Conservation (phyloP, 53 echinoderm and acorn worm species). For the Pentamera pediparva region DNA sequence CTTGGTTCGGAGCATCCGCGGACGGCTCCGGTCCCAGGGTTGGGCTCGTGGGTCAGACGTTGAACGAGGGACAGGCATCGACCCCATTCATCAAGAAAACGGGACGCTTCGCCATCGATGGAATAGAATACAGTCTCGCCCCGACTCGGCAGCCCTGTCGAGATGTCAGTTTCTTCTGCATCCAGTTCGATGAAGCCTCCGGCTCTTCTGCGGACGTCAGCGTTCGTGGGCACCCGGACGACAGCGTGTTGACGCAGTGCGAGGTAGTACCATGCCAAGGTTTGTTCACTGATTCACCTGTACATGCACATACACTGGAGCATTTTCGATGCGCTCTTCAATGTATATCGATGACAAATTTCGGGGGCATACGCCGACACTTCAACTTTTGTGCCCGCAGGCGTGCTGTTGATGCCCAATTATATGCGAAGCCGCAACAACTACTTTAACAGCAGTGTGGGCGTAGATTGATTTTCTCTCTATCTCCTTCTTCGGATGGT, state of each 20-base stretch:
- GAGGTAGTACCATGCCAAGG: neutral
- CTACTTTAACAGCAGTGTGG: too few relatives aligned
- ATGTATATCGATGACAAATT: too few relatives aligned
- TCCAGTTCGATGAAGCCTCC: neutral
- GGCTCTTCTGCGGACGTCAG: neutral
- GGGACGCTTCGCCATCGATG: neutral
- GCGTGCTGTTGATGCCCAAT: too few relatives aligned
- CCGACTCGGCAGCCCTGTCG: neutral
- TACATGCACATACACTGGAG: too few relatives aligned
- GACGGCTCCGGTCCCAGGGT: neutral
- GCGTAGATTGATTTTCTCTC: too few relatives aligned
- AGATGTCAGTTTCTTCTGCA: neutral
- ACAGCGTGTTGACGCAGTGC: neutral
- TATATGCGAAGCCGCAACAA: too few relatives aligned
- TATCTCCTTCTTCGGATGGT: too few relatives aligned
- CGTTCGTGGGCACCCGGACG: neutral
- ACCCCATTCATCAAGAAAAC: neutral
- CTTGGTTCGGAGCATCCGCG: constrained; percentile 4
- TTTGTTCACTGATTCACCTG: too few relatives aligned
- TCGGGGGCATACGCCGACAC: too few relatives aligned
- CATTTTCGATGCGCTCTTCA: too few relatives aligned
- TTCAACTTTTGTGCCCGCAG: too few relatives aligned
- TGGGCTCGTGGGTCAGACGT: neutral
- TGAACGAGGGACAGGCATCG: neutral
- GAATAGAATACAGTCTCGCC: neutral